Evolutionary conservation across 2,113 vertebrate genomes (phyloP), one percentile per base, ranked within the genome.

Genomic region (Tyto alba): DNA sequence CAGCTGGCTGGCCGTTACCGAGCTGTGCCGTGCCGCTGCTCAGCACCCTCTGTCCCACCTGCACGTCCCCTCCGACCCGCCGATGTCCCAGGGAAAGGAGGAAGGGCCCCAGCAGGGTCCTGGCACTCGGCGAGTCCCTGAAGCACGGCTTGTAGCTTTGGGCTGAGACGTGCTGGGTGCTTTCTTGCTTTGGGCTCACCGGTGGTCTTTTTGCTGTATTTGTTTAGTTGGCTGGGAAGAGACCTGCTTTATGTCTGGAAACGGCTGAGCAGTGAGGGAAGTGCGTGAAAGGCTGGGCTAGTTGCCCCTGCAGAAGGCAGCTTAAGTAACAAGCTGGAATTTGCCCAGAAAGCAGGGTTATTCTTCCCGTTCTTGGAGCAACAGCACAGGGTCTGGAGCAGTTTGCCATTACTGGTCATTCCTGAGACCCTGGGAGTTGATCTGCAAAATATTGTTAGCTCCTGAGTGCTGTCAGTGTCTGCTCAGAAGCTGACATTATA

Each of bases 81-180:
- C 21, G 16, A 6, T 23, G 76, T 30, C 76, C 66, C 50, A 48
- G 6, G 38, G 77, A n/a, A 26, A 12, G 1, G n/a, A 50, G 21
- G 43, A 45, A 32, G 16, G 15, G 52, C 11, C 10, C 32, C 52
- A 11, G 40, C 67, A 15, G 41, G 0, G 7, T 41, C 72, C 43
- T 3, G 3, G 40, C 1, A 1, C 53, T 66, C 3, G 3, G 23
- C 7, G 47, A 68, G 41, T 15, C 18, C 20, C 62, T 6, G 16
- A 25, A 56, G 43, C 25, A 0, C 15, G 32, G 60, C 47, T 59
- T 30, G 12, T 12, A 5, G 43, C 32, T 18, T 6, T 13, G 23
- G 66, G 38, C 22, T 23, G 68, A 13, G 62, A 8, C 25, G 0
- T 7, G 45, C 38, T n/a, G 34, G 60, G 4, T 11, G 26, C 13